Base-by-base conservation (phyloP, 2,888 invertebrate species). In the Seira sanloemensis region DNA sequence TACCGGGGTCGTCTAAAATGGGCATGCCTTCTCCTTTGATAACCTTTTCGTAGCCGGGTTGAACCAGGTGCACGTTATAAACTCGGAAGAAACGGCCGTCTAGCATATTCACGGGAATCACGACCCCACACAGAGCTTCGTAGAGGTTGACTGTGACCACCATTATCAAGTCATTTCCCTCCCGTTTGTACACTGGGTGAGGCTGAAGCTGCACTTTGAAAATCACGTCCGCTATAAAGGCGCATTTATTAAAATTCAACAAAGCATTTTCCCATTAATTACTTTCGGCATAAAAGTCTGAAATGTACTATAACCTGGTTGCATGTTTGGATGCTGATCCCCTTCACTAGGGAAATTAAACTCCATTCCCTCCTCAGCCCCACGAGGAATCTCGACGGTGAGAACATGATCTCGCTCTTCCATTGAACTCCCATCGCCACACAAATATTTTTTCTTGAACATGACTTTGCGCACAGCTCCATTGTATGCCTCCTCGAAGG, bases 271-370 rank as follows among this genome's bases (percentile, higher is more conserved):
- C n/a, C n/a, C n/a, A n/a, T n/a, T 5, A 12, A 88, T 72, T 88
- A 87, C 25, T 88, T 87, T 7, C 86, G 88, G 1, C 74, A 72
- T 69, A 16, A 24, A n/a, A n/a, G n/a, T n/a, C 1, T 19, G 58
- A 23, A n/a, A 50, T 9, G 58, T 16, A n/a, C 62, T 26, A n/a
- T n/a, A 37, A 86, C 93, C 93, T 85, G 95, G 94, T 88, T 94
- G 94, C 89, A 94, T 93, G 1, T 94, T 94, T 0, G 95, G 94
- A 25, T 94, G 94, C 89, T 95, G 95, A 91, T 97, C 96, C 0
- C 96, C 96, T 91, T 95, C 95, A 90, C 95, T 95, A 50, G 94
- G 94, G 90, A 96, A 96, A 85, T 93, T 92, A 69, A 95, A 94
- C 90, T 94, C 94, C 0, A 96, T 95, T 12, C 94, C 95, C 0